Conservation (phyloP, 2,888 invertebrate genomes). For the Parthenolecanium corni region DNA sequence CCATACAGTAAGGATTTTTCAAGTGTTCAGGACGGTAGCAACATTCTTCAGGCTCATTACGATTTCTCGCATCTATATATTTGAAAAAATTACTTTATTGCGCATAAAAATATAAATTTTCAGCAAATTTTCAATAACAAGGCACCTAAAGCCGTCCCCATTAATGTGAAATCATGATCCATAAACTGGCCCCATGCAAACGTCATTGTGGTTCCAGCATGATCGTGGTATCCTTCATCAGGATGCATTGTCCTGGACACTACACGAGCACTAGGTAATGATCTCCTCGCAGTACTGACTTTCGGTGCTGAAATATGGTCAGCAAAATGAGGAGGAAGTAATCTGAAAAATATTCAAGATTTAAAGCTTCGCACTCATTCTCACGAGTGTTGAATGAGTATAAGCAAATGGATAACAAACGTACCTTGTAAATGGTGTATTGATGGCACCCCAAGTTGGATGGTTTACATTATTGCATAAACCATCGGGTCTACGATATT, state of each 20-base stretch:
- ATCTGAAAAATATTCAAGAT: conserved; percentile 39
- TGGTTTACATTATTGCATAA: conserved; percentile 79
- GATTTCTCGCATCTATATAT: conserved; percentile 60
- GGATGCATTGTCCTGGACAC: conserved; percentile 86
- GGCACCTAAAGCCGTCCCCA: conserved; percentile 78
- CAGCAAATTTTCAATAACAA: too few species aligned
- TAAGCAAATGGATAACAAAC: too few species aligned
- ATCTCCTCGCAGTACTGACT: conserved; percentile 61
- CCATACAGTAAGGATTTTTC: conserved; percentile 83
- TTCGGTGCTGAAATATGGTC: conserved; percentile 78
- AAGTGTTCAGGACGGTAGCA: conserved; percentile 68
- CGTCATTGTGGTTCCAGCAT: conserved; percentile 85
- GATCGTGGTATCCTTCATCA: conserved; percentile 85
- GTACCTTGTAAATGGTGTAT: conserved; percentile 70
- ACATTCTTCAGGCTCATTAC: conserved; percentile 84
- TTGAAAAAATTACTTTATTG: background rate
- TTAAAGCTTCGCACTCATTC: too few species aligned
- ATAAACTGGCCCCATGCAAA: conserved; percentile 92
- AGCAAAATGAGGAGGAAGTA: conserved; percentile 67
- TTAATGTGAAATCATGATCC: conserved; percentile 85
- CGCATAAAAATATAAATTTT: too few species aligned
- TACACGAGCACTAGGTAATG: conserved; percentile 67
- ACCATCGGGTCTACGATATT: conserved; percentile 75
- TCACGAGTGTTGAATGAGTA: too few species aligned
- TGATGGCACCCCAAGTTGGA: conserved; percentile 80